Conservation (phyloP, 2,797 vertebrate genomes). For the Menidia menidia region DNA sequence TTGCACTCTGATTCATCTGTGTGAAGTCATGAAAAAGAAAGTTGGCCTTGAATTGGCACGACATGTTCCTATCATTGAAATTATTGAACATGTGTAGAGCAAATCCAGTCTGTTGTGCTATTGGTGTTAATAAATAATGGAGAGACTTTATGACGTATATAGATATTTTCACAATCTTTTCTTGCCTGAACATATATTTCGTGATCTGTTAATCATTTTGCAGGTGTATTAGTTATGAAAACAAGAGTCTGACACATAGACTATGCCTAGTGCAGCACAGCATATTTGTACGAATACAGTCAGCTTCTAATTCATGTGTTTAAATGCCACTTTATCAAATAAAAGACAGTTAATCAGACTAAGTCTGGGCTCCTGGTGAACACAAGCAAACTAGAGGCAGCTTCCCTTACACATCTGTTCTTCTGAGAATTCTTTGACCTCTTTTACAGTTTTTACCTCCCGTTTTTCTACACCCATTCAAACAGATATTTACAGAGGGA, state of each 20-base stretch:
- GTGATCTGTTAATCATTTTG: too few species aligned
- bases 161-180: too few species aligned
- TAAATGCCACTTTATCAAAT: neutral
- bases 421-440: conserved; percentile 10
- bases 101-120: neutral
- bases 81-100: neutral
- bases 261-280: neutral
- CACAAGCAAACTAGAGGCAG: neutral
- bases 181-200: too few species aligned
- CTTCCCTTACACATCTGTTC: conserved; percentile 44
- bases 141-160: too few species aligned
- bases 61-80: neutral
- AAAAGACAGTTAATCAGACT: neutral
- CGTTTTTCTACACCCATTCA: conserved; percentile 26
- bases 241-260: neutral
- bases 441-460: neutral
- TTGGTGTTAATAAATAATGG: neutral
- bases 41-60: neutral
- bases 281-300: neutral
- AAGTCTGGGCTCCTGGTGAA: neutral
- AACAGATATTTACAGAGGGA: conserved; percentile 30
- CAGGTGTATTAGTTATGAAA: too few species aligned
- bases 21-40: neutral
- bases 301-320: neutral
- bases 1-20: neutral